phyloP scores from a whole-genome alignment of 2,113 vertebrate genomes.

The Nothobranchius furzeri region DNA sequence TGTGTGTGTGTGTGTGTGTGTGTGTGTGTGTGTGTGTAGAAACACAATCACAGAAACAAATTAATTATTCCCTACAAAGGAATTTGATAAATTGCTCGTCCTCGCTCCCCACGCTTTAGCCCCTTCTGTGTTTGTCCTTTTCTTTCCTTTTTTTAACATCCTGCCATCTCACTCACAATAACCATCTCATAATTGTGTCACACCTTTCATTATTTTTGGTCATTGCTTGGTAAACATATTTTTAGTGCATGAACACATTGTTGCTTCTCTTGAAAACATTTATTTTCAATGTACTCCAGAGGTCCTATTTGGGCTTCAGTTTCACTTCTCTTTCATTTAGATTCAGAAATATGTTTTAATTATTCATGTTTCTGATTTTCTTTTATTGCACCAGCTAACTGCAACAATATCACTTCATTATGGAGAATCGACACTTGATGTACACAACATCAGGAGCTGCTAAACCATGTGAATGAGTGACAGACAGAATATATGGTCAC shows the following conservation, averaged over 20 bases:
- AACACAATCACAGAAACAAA: slow-evolving; percentile 85
- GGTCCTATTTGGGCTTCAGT: slow-evolving; percentile 37
- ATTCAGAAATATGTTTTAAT: slow-evolving; percentile 70
- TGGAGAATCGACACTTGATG: slow-evolving; percentile 41
- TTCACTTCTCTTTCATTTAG: slow-evolving; percentile 39
- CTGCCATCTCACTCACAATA: slow-evolving; percentile 58
- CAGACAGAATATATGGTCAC: slow-evolving; percentile 68
- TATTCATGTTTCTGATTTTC: slow-evolving; percentile 65
- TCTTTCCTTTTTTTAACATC: slow-evolving; percentile 22
- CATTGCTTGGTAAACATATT: slow-evolving; percentile 18
- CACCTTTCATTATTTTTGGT: slow-evolving; percentile 73
- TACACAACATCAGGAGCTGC: background rate
- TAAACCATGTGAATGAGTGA: slow-evolving; percentile 57
- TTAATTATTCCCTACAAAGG: slow-evolving; percentile 79
- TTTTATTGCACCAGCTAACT: slow-evolving; percentile 63
- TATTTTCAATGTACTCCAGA: slow-evolving; percentile 16
- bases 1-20: slow-evolving; percentile 12
- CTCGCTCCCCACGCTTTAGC: slow-evolving; percentile 11
- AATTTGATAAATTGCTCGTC: slow-evolving; percentile 78
- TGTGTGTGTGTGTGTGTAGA: slow-evolving; percentile 39
- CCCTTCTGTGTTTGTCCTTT: slow-evolving; percentile 23
- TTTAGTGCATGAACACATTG: background rate
- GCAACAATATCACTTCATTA: slow-evolving; percentile 54
- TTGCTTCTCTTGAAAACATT: too few species aligned
- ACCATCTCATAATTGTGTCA: slow-evolving; percentile 75